phyloP scores from a whole-genome alignment of 2,797 vertebrate genomes.

The Molothrus aeneus region DNA sequence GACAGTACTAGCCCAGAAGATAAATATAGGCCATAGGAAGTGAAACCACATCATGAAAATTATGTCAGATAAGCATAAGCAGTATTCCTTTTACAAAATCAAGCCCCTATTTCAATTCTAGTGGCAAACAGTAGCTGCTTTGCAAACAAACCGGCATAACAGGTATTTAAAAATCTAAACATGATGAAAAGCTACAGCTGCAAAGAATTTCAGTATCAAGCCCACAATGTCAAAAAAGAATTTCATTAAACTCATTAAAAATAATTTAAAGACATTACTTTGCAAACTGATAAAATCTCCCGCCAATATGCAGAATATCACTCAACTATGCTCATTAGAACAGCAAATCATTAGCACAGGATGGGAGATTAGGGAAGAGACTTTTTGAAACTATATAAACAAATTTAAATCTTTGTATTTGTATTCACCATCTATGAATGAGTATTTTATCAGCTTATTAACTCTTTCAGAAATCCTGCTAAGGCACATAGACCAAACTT shows the following conservation, averaged over 20 bases:
- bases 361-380: neutral
- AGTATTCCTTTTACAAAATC: neutral
- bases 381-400: neutral
- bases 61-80: neutral
- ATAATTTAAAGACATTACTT: neutral
- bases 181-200: neutral
- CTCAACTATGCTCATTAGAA: neutral
- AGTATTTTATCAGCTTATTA: neutral
- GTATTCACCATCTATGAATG: neutral
- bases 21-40: neutral
- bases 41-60: neutral
- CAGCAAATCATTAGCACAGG: neutral
- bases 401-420: neutral
- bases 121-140: neutral
- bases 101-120: neutral
- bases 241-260: neutral
- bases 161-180: neutral
- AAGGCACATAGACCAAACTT: neutral
- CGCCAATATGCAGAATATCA: neutral
- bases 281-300: neutral
- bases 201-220: neutral
- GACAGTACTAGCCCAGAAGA: neutral
- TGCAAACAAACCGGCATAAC: neutral
- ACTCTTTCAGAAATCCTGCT: neutral
- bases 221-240: neutral